phyloP scores from a whole-genome alignment of 1,140 invertebrate species.

The Argopecten irradians region DNA sequence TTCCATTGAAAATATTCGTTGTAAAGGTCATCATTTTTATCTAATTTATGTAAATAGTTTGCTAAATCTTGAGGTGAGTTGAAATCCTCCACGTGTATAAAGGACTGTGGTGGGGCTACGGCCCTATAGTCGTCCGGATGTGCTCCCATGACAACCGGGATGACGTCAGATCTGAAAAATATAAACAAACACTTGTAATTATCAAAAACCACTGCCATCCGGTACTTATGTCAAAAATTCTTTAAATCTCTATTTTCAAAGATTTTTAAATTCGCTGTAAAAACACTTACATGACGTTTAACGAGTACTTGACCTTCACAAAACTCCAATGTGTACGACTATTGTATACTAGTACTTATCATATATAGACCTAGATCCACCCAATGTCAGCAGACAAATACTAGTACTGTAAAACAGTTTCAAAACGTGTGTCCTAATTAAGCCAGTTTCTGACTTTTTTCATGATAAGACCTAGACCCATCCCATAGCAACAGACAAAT shows the following conservation, averaged over 20 bases:
- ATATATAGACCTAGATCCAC: no score
- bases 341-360: no score
- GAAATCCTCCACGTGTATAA: slow-evolving; percentile 73
- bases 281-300: background rate
- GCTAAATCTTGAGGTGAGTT: slow-evolving; percentile 65
- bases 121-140: slow-evolving; percentile 91
- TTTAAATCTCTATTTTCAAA: no score
- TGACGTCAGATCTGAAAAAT: slow-evolving; percentile 85
- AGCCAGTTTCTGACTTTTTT: no score
- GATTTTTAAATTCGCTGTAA: background rate
- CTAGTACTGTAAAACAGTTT: no score
- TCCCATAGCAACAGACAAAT: no score
- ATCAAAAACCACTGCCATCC: background rate
- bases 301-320: background rate
- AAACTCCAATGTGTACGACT: background rate
- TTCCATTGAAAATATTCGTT: slow-evolving; percentile 78
- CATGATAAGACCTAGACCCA: no score
- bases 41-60: slow-evolving; percentile 73
- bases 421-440: no score
- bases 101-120: slow-evolving; percentile 84
- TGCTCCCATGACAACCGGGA: slow-evolving; percentile 97
- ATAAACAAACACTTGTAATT: background rate
- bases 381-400: no score
- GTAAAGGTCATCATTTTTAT: slow-evolving; percentile 74
- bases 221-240: background rate